phyloP scores from a whole-genome alignment of 2,888 invertebrate species.

The Limnephilus marmoratus region DNA sequence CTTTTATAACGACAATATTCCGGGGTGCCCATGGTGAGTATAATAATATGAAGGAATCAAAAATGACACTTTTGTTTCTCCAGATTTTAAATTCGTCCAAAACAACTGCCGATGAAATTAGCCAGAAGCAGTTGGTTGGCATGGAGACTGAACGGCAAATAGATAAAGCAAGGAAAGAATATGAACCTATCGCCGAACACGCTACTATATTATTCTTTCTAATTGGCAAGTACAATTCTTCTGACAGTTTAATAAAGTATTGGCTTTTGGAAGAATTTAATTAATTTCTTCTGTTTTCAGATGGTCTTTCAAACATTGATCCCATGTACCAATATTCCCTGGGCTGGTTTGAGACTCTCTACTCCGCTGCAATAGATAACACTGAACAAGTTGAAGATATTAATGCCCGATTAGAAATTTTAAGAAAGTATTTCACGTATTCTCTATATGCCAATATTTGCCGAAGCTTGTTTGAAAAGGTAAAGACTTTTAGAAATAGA shows the following conservation, averaged over 20 bases:
- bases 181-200: conserved; percentile 93
- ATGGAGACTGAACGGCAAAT: conserved; percentile 94
- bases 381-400: conserved; percentile 92
- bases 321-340: conserved; percentile 99
- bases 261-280: too few relatives aligned
- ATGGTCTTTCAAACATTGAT: conserved; percentile 92
- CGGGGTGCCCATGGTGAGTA: not conserved
- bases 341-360: conserved; percentile 95
- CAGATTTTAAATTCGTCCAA: conserved; percentile 92
- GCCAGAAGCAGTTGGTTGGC: conserved; percentile 92
- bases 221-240: conserved; percentile 78
- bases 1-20: too few relatives aligned
- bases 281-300: conserved; percentile 71
- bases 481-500: conserved; percentile 67
- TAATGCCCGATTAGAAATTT: conserved; percentile 82
- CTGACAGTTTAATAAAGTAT: not conserved
- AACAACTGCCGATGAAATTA: conserved; percentile 92
- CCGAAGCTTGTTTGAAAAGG: conserved; percentile 95
- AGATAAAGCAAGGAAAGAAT: conserved; percentile 89
- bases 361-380: conserved; percentile 90
- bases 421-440: conserved; percentile 90
- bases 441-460: conserved; percentile 94
- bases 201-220: conserved; percentile 95
- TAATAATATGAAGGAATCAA: not conserved
- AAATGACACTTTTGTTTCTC: not conserved